Evolutionary conservation across 2,797 vertebrate genomes (phyloP).

Genomic region (Gadopsis marmoratus): DNA sequence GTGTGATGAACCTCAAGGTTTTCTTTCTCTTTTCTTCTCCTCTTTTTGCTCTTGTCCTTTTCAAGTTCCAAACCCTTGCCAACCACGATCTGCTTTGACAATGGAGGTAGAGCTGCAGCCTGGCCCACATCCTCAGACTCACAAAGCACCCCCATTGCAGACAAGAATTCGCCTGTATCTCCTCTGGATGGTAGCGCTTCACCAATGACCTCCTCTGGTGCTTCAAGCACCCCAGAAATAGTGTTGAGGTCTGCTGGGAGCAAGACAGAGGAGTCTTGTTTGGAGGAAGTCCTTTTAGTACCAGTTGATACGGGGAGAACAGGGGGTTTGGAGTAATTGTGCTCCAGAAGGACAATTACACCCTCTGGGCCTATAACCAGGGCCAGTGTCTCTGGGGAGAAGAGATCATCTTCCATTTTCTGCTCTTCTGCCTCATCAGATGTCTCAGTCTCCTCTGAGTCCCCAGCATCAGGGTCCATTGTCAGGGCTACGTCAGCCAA

Average conservation of each 20-base stretch:
- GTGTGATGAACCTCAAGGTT: conserved; percentile 76
- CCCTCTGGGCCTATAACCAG: conserved; percentile 76
- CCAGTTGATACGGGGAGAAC: conserved; percentile 56
- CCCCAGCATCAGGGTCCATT: conserved; percentile 83
- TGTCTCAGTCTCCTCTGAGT: conserved; percentile 90
- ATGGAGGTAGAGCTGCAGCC: conserved; percentile 43
- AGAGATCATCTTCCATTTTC: conserved; percentile 79
- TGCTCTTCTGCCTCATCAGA: conserved; percentile 90
- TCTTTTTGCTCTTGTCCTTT: conserved; percentile 82
- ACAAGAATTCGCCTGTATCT: conserved; percentile 70
- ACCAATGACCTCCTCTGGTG: conserved; percentile 92
- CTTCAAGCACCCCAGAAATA: conserved; percentile 90
- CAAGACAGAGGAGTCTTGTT: conserved; percentile 75
- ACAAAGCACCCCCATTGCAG: conserved; percentile 63
- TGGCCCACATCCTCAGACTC: conserved; percentile 73
- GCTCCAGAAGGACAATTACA: conserved; percentile 87
- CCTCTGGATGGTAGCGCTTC: conserved; percentile 75
- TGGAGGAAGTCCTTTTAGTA: conserved; percentile 74
- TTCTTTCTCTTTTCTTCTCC: conserved; percentile 85
- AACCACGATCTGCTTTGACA: conserved; percentile 66
- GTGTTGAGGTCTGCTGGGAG: conserved; percentile 83
- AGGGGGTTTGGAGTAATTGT: conserved; percentile 90
- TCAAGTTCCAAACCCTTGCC: conserved; percentile 72
- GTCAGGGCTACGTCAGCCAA: conserved; percentile 88
- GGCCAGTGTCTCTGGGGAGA: conserved; percentile 68